Percentiles rank a stretch among this genome's conserved stretches.
phyloP scores from a whole-genome alignment of 2,888 invertebrate genomes.

The Fragum sueziense region DNA sequence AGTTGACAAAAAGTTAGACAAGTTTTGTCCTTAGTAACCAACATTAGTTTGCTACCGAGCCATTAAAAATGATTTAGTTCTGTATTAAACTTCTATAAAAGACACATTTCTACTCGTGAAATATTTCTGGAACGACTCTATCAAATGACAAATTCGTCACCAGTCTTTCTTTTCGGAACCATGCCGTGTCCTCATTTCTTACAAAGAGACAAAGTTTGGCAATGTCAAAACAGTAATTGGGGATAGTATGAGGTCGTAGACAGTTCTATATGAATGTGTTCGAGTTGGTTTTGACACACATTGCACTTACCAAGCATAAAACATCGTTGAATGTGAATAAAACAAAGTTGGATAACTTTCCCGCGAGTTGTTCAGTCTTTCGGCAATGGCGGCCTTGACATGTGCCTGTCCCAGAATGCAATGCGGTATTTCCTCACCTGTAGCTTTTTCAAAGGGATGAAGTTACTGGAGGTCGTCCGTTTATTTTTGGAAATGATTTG shows the following conservation, averaged over 20 bases:
- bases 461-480: not conserved
- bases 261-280: not conserved
- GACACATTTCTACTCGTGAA: not conserved
- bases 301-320: not conserved
- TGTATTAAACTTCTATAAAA: not conserved
- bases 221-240: not conserved
- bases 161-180: conserved; percentile 35
- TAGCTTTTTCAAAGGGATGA: conserved; percentile 27
- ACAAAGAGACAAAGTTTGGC: conserved; percentile 41
- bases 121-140: not conserved
- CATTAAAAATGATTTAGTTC: not conserved
- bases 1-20: conserved; percentile 39
- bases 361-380: conserved; percentile 54
- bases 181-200: conserved; percentile 58
- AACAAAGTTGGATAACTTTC: conserved; percentile 51
- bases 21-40: conserved; percentile 40
- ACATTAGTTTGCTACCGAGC: not conserved
- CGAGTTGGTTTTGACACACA: not conserved
- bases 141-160: not conserved
- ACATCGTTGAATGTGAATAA: not conserved
- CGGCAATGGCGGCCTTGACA: conserved; percentile 63
- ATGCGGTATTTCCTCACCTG: conserved; percentile 55
- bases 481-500: no score
- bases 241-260: not conserved
- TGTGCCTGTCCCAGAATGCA: conserved; percentile 60